Evolutionary conservation across 2,797 vertebrate species (phyloP).

Genomic region (Mus spretus): DNA sequence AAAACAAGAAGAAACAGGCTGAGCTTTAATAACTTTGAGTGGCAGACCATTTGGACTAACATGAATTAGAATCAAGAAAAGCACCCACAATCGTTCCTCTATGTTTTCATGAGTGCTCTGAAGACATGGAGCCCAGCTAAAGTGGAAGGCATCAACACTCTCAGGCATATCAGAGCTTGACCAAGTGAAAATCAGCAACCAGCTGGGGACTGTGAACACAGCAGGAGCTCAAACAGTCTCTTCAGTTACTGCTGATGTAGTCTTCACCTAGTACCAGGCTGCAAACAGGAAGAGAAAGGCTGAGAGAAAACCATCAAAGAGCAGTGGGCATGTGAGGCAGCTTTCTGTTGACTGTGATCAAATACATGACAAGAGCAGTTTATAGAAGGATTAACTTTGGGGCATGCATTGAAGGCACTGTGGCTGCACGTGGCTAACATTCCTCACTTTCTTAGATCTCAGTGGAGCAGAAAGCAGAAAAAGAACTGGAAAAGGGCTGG

Average conservation of each 20-base stretch:
- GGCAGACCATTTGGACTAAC: neutral
- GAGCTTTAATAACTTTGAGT: slow-evolving; percentile 30
- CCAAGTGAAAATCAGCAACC: neutral
- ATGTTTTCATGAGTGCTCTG: neutral
- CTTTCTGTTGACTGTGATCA: neutral
- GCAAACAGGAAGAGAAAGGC: neutral
- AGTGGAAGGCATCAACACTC: neutral
- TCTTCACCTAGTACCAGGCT: neutral
- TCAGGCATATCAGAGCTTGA: neutral
- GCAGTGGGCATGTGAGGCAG: neutral
- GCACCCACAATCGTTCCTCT: neutral
- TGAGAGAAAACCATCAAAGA: neutral
- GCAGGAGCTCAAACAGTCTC: neutral
- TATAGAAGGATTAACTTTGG: neutral
- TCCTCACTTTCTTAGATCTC: neutral
- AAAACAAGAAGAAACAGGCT: neutral
- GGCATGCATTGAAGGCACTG: neutral
- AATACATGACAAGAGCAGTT: neutral
- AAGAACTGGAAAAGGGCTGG: neutral
- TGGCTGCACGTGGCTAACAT: neutral
- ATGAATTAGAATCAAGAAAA: slow-evolving; percentile 18
- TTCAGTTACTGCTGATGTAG: neutral
- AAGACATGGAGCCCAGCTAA: neutral
- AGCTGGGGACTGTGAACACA: neutral
- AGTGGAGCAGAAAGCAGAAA: neutral